phyloP scores from a whole-genome alignment of 2,797 vertebrate species.

The Xiphophorus birchmanni region DNA sequence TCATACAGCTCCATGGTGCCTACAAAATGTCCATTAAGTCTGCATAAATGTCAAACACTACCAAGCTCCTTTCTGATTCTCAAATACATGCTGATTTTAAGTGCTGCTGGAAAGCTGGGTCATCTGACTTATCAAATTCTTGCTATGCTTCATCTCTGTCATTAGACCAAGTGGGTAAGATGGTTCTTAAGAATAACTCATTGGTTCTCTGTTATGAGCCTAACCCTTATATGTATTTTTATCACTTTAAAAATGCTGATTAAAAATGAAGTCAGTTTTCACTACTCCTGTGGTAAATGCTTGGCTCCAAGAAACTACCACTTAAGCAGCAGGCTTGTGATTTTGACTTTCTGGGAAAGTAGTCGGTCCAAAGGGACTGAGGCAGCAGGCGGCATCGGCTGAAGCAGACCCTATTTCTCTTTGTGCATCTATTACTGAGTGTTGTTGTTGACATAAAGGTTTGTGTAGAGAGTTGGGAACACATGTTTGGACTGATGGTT shows the following conservation, averaged over 20 bases:
- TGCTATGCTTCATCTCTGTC: neutral
- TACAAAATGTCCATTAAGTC: neutral
- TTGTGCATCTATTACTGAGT: neutral
- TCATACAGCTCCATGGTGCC: neutral
- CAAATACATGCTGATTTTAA: neutral
- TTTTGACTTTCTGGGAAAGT: neutral
- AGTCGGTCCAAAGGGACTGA: neutral
- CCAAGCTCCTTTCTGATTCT: neutral
- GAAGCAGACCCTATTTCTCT: neutral
- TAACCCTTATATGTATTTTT: neutral
- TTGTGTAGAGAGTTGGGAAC: neutral
- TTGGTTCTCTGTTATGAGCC: neutral
- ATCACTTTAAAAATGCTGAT: neutral
- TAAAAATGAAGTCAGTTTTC: neutral
- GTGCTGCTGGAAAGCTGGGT: neutral
- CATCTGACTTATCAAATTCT: neutral
- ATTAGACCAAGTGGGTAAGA: neutral
- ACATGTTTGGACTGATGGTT: constrained; percentile 8
- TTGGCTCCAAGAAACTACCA: neutral
- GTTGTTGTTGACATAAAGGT: constrained; percentile 1
- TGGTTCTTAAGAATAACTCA: neutral
- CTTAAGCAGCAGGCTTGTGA: neutral
- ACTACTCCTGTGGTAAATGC: neutral
- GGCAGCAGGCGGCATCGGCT: neutral
- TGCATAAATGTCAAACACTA: neutral